Evolutionary conservation across 2,888 invertebrate genomes (phyloP), one percentile per base, ranked within the genome.

Genomic region (Pachymerium ferrugineum): DNA sequence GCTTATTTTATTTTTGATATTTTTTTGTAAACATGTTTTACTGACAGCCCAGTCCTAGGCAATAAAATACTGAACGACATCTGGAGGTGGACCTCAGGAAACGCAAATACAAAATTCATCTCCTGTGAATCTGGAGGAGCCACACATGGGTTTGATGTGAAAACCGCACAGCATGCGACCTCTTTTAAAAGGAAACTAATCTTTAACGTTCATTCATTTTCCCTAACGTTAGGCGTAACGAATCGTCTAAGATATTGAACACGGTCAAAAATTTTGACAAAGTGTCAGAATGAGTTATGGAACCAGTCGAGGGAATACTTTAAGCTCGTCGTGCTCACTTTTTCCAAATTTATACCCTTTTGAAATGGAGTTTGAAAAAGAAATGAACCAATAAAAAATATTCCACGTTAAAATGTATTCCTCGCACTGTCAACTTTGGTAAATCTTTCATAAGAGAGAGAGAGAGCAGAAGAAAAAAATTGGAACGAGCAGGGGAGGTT

Each of bases 381-480:
- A 62, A 62, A 62, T 62, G 62, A 62, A 62, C 62, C 62, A 62
- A 62, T 62, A 62, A 62, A 62, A 62, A 62, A 62, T 62, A 62
- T 62, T 62, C 62, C 62, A 62, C 62, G 62, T 62, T 62, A 62
- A 62, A 62, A 62, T 62, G 62, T 62, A 62, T 62, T 62, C 62
- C 62, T 62, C 25, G 62, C 62, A 62, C 62, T 62, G 62, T 62
- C 62, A 62, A 62, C 62, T 62, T 62, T 62, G 62, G 62, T 62
- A 62, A 62, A 62, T 62, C 62, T 62, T 62, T 62, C 62, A 62
- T 62, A 10, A 62, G 3, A 19, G 22, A 19, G 22, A 19, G 16
- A 47, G 3, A 1, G 22, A 22, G 28, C 22, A 62, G 28, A 62
- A 62, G n/a, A n/a, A n/a, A n/a, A n/a, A n/a, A n/a, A n/a, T n/a